phyloP scores from a whole-genome alignment of 2,797 vertebrate genomes.

The Falco concolor region DNA sequence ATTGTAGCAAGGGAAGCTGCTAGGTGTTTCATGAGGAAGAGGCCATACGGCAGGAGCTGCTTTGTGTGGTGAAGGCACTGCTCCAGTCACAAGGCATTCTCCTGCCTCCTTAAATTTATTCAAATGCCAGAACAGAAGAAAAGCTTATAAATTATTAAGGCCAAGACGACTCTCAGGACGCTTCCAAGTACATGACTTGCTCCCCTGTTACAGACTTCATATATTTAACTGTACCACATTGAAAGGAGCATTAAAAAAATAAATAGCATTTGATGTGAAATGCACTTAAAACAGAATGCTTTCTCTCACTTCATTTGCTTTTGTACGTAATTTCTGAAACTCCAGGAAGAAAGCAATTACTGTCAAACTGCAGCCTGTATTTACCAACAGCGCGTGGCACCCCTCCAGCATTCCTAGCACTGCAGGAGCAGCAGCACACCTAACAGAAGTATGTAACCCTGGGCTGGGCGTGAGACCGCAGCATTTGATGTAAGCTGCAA shows the following conservation, averaged over 20 bases:
- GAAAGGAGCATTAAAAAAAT: not conserved
- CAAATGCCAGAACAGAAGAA: not conserved
- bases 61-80: not conserved
- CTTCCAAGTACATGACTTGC: not conserved
- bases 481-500: not conserved
- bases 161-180: not conserved
- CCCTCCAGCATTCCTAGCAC: slow-evolving; percentile 66
- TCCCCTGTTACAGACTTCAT: not conserved
- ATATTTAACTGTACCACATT: not conserved
- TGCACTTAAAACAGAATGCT: not conserved
- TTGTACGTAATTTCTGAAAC: slow-evolving; percentile 1
- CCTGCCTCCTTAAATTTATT: not conserved
- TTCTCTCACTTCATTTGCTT: not conserved
- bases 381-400: slow-evolving; percentile 65
- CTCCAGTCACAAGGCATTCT: not conserved
- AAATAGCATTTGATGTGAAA: not conserved
- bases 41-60: not conserved
- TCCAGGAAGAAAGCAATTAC: slow-evolving; percentile 36
- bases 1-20: not conserved
- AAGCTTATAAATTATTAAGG: not conserved
- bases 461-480: slow-evolving; percentile 48
- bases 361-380: slow-evolving; percentile 29
- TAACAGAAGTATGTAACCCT: slow-evolving; percentile 59
- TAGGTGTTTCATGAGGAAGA: not conserved
- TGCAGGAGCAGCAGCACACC: slow-evolving; percentile 66